Evolutionary conservation across 1,140 invertebrate species (phyloP), one percentile per base, ranked within the genome.

Genomic region (Campodea augens): DNA sequence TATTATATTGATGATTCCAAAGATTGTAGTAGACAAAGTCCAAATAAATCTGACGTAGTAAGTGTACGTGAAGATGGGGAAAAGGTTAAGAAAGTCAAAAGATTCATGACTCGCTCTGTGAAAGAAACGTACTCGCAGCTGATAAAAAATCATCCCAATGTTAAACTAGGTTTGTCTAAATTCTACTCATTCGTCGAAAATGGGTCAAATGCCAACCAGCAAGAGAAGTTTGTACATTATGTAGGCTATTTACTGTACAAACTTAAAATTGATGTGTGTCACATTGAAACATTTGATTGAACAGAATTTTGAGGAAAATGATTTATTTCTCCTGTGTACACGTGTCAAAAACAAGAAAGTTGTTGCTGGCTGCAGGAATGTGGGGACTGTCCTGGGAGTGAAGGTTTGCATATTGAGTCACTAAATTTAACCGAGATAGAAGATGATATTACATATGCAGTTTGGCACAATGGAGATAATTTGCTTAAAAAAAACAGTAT

Each of bases 41-140:
- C 36, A 37, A 37, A 37, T 37, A 37, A 37, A 37, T n/a, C n/a
- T 37, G 36, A 37, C 20, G 36, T 37, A n/a, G 20, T 37, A 37
- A 18, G 15, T 37, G 36, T 37, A 4, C 15, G n/a, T n/a, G 36
- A 37, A 19, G 20, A 37, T 37, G 20, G 20, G 15, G 36, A 18
- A 19, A n/a, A 19, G 20, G 20, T 37, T 4, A n/a, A 37, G 36
- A 37, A 37, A 37, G 36, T 37, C n/a, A 37, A 37, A 19, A 3
- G 36, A 19, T 37, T 37, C 36, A 37, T 37, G 36, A 37, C 36
- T 18, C 20, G 10, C 20, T 37, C 36, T 37, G 36, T 37, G 3
- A 37, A 37, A 19, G 36, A 37, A 37, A 19, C 36, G 20, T 37
- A 37, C 36, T 37, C 36, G n/a, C 3, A 18, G 3, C 15, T 37